phyloP scores from a whole-genome alignment of 1,140 invertebrate species.

The Drosophila tristis region DNA sequence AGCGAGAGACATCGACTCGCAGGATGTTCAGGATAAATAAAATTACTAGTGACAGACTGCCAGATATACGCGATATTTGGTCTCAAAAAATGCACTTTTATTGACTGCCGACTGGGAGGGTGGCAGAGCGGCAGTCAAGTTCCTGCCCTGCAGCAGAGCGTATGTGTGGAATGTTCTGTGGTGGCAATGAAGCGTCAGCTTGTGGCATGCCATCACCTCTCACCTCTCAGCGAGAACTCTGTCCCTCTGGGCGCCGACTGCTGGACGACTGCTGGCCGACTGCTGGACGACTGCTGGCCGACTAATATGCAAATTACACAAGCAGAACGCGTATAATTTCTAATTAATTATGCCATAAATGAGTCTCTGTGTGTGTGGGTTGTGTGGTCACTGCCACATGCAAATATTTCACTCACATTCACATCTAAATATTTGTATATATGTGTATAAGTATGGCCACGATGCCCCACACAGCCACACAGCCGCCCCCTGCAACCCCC shows the following conservation, averaged over 20 bases:
- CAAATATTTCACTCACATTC: conserved; percentile 46
- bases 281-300: conserved; percentile 12
- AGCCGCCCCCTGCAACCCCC: background rate
- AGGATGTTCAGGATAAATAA: too few species aligned
- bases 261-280: too few species aligned
- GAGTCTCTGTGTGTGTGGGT: conserved; percentile 28
- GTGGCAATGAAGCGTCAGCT: conserved; percentile 47
- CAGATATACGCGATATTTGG: too few species aligned
- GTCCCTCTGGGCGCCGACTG: conserved; percentile 6
- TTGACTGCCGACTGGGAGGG: conserved; percentile 37
- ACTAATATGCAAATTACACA: conserved; percentile 63
- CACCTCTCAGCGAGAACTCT: too few species aligned
- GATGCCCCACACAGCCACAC: background rate
- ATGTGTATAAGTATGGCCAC: background rate
- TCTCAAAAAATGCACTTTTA: conserved; percentile 28
- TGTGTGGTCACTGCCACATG: conserved; percentile 44
- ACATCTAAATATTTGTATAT: conserved; percentile 16
- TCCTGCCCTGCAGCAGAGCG: background rate
- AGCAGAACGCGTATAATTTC: conserved; percentile 66
- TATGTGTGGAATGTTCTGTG: conserved; percentile 40
- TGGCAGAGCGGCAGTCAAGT: too few species aligned
- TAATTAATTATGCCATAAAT: conserved; percentile 74
- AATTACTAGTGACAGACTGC: too few species aligned
- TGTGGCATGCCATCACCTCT: conserved; percentile 30
- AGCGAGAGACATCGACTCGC: too few species aligned